Percentiles rank a stretch among this genome's conserved stretches.
phyloP scores from a whole-genome alignment of 2,113 vertebrate species.

The Gymnobelideus leadbeateri region DNA sequence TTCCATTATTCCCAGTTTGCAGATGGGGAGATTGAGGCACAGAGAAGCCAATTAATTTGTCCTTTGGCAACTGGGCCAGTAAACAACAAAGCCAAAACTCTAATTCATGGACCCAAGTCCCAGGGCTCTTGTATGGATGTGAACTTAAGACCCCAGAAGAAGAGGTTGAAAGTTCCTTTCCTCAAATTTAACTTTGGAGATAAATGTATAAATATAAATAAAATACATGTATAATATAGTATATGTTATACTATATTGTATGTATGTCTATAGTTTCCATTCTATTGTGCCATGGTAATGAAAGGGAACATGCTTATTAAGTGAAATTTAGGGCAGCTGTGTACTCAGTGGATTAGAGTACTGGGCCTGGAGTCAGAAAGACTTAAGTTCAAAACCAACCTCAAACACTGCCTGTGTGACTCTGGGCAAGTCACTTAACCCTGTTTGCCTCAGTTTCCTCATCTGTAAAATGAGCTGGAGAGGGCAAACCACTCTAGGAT shows the following conservation, averaged over 20 bases:
- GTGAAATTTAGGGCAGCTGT: background rate
- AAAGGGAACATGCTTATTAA: background rate
- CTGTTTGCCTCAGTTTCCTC: no score
- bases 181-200: background rate
- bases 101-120: background rate
- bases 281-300: background rate
- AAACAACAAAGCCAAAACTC: constrained; percentile 29
- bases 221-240: no score
- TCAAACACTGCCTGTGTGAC: no score
- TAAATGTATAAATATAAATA: background rate
- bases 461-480: no score
- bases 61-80: background rate
- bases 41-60: constrained; percentile 17
- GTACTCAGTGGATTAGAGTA: no score
- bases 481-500: no score
- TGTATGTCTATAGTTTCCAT: background rate
- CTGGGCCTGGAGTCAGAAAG: no score
- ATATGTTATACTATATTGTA: no score
- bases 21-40: background rate
- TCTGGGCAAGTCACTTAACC: no score
- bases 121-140: background rate
- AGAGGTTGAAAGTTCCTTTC: background rate
- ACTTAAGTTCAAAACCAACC: no score
- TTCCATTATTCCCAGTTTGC: background rate
- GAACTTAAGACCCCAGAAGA: background rate